Conservation (phyloP, 2,113 vertebrate species). For the Otis tarda region DNA sequence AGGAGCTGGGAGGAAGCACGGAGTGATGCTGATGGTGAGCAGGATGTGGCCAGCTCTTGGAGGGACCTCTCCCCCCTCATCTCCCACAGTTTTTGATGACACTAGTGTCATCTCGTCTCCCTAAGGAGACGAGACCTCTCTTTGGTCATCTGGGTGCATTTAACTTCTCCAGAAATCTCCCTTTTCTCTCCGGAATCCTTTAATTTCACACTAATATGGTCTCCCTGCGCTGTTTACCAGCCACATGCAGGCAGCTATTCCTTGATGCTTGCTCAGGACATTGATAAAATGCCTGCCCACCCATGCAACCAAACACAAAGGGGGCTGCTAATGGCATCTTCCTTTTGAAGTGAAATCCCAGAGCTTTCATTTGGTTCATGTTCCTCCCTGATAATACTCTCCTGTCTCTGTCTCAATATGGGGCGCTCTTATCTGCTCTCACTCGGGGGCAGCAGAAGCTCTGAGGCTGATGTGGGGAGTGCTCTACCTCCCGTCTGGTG, state of each 20-base stretch:
- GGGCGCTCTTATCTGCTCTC: constrained; percentile 54
- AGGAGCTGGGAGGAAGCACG: background rate
- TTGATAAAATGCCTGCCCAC: constrained; percentile 37
- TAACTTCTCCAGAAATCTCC: background rate
- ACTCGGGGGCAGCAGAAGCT: constrained; percentile 28
- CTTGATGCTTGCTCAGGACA: background rate
- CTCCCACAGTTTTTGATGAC: background rate
- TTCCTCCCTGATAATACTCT: constrained; percentile 58
- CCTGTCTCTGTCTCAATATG: constrained; percentile 32
- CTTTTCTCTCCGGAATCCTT: background rate
- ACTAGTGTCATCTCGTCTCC: background rate
- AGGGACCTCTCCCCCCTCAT: background rate
- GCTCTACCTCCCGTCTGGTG: background rate
- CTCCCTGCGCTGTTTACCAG: background rate
- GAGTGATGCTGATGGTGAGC: background rate
- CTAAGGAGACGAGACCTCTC: background rate
- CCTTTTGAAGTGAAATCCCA: constrained; percentile 57
- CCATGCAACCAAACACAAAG: constrained; percentile 21
- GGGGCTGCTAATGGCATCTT: constrained; percentile 50
- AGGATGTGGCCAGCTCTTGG: background rate
- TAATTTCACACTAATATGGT: background rate
- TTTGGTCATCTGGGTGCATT: background rate
- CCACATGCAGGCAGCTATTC: background rate
- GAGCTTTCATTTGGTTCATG: constrained; percentile 50
- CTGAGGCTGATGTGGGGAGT: background rate